Evolutionary conservation across 2,888 invertebrate genomes (phyloP).

Genomic region (Oscheius sp.): DNA sequence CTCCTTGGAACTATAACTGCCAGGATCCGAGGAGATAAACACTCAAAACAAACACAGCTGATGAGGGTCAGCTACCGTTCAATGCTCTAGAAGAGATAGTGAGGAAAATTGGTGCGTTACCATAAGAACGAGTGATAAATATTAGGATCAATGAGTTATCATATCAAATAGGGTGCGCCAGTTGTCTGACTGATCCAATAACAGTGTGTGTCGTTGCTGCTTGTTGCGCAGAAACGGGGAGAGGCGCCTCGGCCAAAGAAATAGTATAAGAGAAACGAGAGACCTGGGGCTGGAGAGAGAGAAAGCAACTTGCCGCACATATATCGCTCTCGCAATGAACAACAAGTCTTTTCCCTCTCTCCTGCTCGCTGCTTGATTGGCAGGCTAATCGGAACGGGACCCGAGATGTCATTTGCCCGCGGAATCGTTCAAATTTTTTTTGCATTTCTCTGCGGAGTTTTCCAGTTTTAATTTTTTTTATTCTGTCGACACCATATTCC

Average conservation of each 20-base stretch:
- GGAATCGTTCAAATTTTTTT: slow-evolving; percentile 6
- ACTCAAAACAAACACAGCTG: too few relatives aligned
- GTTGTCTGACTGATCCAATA: neutral
- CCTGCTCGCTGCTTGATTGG: neutral
- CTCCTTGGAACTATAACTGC: too few relatives aligned
- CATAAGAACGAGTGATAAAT: neutral
- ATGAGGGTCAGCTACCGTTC: too few relatives aligned
- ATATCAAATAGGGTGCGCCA: too few relatives aligned
- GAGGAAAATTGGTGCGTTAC: neutral
- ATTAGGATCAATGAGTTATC: neutral
- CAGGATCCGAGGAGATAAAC: too few relatives aligned
- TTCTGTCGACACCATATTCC: neutral
- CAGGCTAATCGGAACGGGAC: neutral
- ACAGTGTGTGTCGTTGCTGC: neutral
- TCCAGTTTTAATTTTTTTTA: too few relatives aligned
- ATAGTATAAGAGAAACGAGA: slow-evolving; percentile 14
- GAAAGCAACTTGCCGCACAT: too few relatives aligned
- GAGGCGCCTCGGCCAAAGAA: slow-evolving; percentile 2
- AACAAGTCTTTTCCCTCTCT: too few relatives aligned
- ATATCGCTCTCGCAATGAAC: too few relatives aligned
- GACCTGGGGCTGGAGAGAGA: neutral
- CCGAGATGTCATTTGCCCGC: neutral
- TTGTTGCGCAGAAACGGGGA: slow-evolving; percentile 18
- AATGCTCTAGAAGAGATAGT: too few relatives aligned
- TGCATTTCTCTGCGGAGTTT: neutral